Base-by-base conservation (phyloP, 2,888 invertebrate species). In the Cactoblastis cactorum region DNA sequence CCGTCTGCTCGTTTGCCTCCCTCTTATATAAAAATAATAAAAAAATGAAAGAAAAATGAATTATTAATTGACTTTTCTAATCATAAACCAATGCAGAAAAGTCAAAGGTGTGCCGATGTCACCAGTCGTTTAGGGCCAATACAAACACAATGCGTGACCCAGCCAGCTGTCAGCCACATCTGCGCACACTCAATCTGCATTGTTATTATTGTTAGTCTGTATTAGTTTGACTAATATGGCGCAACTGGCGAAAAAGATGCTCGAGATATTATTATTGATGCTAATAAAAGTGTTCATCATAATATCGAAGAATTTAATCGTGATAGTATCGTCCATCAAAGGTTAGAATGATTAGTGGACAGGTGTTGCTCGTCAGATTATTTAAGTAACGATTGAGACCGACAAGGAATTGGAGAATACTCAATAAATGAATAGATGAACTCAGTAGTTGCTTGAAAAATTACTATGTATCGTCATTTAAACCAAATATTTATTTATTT, bases 121-220 rank as follows among this genome's bases (percentile, higher is more conserved):
- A 47, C 35, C 45, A 39, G 19, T 32, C 28, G 22, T 47, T 37
- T 48, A 37, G 37, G 37, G 24, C 37, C 24, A 48, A 34, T 48
- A 12, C 17, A 22, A 14, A 45, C 34, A 55, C 57, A 57, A 55
- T 46, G 33, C 38, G 9, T 50, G 58, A 35, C 39, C 54, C 54
- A 58, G 55, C 49, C 61, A 66, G 63, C 65, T 63, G 69, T 63
- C 67, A 58, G 48, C 53, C 56, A 64, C 68, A 70, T 67, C 67
- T 69, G 68, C 62, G 65, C 59, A 15, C 47, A 49, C 53, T 51
- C 63, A 58, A 58, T 60, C 56, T 45, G 62, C 57, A 61, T 56
- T 58, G 58, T 59, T 63, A 59, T 56, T 55, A 53, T 62, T 59
- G 60, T 62, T 64, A 63, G 52, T 54, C 52, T 39, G 18, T 22